These are phyloP conservation scores for Alca torda DNA, from an alignment of 2,797 vertebrate species.

Conservation along the genomic window DNA sequence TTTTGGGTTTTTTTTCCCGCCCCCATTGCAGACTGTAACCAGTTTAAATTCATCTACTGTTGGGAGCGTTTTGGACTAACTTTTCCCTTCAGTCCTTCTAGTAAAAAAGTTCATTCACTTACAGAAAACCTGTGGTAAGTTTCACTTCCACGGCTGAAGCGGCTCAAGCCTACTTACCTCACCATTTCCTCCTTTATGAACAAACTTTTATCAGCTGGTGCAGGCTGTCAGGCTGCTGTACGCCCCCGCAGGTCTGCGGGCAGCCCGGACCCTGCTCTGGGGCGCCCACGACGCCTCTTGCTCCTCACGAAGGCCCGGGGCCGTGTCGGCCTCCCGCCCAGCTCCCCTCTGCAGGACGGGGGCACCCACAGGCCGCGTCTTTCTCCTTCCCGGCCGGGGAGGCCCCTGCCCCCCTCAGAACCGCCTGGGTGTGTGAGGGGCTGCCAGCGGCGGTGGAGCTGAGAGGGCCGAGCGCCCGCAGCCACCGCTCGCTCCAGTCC, in stretches of 20 bases:
- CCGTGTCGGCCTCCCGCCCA: too few species aligned
- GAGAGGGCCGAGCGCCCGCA: not conserved
- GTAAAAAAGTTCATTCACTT: not conserved
- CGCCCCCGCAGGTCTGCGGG: not conserved
- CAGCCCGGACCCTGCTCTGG: not conserved
- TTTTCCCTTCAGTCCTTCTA: not conserved
- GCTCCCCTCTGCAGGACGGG: not conserved
- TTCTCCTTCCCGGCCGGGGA: not conserved
- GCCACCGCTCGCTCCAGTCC: not conserved
- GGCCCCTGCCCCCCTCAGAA: not conserved
- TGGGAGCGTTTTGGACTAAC: not conserved
- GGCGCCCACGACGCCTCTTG: not conserved
- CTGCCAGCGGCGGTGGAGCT: not conserved
- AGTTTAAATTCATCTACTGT: not conserved
- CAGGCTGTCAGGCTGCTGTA: rapidly evolving
- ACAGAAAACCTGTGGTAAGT: not conserved
- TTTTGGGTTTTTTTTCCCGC: not conserved
- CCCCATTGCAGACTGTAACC: not conserved
- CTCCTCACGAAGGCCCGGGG: not conserved
- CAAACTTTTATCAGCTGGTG: not conserved
- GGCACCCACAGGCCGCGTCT: not conserved
- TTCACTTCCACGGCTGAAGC: not conserved
- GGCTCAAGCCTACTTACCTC: not conserved
- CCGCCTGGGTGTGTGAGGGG: rapidly evolving
- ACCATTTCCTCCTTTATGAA: rapidly evolving